Conservation (phyloP, 1,140 invertebrate species). For the Halotydeus destructor region DNA sequence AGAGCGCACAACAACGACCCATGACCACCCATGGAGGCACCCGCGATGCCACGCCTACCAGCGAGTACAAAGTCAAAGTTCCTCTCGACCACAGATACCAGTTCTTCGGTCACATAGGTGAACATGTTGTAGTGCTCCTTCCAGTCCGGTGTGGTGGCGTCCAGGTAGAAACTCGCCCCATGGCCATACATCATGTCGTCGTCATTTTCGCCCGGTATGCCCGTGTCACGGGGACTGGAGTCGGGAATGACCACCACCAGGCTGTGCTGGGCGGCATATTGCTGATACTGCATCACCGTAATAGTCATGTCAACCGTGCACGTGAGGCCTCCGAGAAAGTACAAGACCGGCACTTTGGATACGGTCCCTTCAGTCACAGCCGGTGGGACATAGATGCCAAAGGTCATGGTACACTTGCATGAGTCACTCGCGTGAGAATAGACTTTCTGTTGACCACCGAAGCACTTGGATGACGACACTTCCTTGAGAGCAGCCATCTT, state of each 20-base stretch:
- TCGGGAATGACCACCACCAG: conserved; percentile 77
- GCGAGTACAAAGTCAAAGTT: conserved; percentile 14
- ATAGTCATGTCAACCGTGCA: conserved; percentile 94
- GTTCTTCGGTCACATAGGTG: conserved; percentile 75
- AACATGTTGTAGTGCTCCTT: conserved; percentile 87
- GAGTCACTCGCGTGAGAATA: conserved; percentile 52
- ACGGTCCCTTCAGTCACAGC: conserved; percentile 36
- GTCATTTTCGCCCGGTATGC: conserved; percentile 71
- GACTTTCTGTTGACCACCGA: conserved; percentile 63
- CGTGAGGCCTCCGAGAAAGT: conserved; percentile 83
- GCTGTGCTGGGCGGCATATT: conserved; percentile 54
- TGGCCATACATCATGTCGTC: conserved; percentile 82
- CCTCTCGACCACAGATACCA: conserved; percentile 14
- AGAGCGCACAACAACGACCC: conserved; percentile 77
- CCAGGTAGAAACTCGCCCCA: conserved; percentile 86
- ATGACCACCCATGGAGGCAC: conserved; percentile 79
- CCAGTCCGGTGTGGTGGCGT: conserved; percentile 79
- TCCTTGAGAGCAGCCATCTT: no score
- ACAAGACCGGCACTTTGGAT: conserved; percentile 56
- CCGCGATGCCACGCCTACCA: conserved; percentile 11
- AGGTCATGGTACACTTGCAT: conserved; percentile 74
- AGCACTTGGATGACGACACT: conserved; percentile 35
- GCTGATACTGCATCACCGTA: conserved; percentile 78
- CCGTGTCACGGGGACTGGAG: conserved; percentile 72
- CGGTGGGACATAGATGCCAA: conserved; percentile 69